phyloP scores from a whole-genome alignment of 2,888 invertebrate genomes.

The Rhimphoctona megacephalus region DNA sequence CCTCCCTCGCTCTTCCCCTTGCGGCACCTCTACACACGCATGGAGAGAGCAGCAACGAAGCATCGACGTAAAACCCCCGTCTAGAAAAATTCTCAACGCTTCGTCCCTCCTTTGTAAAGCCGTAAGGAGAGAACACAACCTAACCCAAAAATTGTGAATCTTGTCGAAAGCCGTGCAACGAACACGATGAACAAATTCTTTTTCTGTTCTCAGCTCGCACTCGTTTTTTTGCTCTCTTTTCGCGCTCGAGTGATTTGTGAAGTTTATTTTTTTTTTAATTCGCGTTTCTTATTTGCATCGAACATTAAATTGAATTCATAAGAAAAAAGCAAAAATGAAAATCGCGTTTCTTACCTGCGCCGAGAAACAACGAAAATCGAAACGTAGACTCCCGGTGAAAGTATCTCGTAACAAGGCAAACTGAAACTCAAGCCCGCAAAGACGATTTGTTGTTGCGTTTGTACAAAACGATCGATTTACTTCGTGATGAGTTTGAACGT shows the following conservation, averaged over 20 bases:
- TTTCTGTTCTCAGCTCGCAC: background rate
- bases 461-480: background rate
- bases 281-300: background rate
- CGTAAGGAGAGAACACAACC: slow-evolving; percentile 49
- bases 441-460: slow-evolving; percentile 12
- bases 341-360: slow-evolving; percentile 54
- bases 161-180: slow-evolving; percentile 12
- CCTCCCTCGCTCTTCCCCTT: slow-evolving; percentile 8
- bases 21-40: slow-evolving; percentile 19
- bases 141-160: slow-evolving; percentile 63
- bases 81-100: slow-evolving; percentile 59
- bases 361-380: slow-evolving; percentile 44
- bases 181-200: slow-evolving; percentile 5
- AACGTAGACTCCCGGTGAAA: slow-evolving; percentile 53
- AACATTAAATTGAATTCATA: background rate
- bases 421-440: slow-evolving; percentile 52
- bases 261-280: background rate
- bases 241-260: slow-evolving; percentile 10
- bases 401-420: slow-evolving; percentile 51
- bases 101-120: slow-evolving; percentile 62
- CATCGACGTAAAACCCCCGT: slow-evolving; percentile 28
- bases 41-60: slow-evolving; percentile 23
- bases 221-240: background rate
- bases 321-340: background rate
- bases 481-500: background rate